Base-by-base conservation (phyloP, 2,888 invertebrate genomes). In the Scaptomyza caliginosa region DNA sequence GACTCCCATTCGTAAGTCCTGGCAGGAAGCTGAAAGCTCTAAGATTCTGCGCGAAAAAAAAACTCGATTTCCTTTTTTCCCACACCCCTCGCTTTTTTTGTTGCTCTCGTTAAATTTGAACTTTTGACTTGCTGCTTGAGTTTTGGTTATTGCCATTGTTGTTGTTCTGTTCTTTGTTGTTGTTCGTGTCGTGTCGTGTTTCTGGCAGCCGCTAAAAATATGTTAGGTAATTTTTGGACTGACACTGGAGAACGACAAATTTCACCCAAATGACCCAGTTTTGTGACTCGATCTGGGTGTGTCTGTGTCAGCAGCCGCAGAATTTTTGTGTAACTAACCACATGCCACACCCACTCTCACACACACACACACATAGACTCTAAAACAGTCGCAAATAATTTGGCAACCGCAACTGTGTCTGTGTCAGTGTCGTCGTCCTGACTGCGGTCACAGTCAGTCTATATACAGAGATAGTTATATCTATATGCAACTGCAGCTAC, bases 251-350 rank as follows among this genome's bases (percentile, higher is more conserved):
- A 49, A 45, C 40, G 50, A 63, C 49, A 54, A 28, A 36, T 65
- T 52, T 55, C 28, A 23, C 21, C 48, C 60, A 67, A 42, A 42
- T 82, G 76, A 82, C 77, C 77, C 57, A 78, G 60, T 80, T 78
- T 54, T 36, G 8, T 4, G 36, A 56, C 34, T 48, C 30, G 34
- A 16, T 43, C 21, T 34, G 43, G 51, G 19, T 34, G 17, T 34
- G 45, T 65, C 23, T 64, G 40, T 58, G 13, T 43, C 46, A 26
- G 43, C 39, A 43, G 43, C 39, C 34, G 13, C 28, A 43, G 40
- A 49, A 63, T 80, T 84, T 84, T 84, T 77, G 77, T 77, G 74
- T 51, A 84, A 66, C 82, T 69, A 77, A 79, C 85, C 85, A 57
- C 81, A 77, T 67, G 84, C 84, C 84, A 79, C 80, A 54, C 78